Conservation (phyloP, 2,113 vertebrate genomes). For the Amazona guildingii region DNA sequence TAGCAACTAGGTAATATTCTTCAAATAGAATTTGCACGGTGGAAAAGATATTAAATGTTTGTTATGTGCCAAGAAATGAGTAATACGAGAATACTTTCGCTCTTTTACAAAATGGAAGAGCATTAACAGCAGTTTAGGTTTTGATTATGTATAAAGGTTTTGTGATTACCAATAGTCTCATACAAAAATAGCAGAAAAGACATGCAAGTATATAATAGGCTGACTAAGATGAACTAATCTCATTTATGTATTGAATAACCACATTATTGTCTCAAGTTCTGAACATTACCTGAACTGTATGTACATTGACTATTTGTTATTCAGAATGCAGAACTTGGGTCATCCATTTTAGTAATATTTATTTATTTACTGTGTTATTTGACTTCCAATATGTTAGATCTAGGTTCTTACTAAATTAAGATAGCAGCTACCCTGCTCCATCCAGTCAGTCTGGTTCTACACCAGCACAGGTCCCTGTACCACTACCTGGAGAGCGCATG, state of each 20-base stretch:
- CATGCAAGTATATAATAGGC: neutral
- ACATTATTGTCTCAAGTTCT: neutral
- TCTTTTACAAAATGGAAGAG: slow-evolving; percentile 22
- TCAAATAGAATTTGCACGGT: neutral
- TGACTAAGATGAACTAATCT: neutral
- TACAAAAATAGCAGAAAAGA: neutral
- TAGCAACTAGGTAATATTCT: neutral
- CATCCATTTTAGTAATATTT: neutral
- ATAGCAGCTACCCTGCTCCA: neutral
- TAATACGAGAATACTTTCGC: neutral
- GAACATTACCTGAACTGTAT: neutral
- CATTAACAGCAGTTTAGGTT: neutral
- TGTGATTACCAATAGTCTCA: neutral
- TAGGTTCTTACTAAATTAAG: neutral
- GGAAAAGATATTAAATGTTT: slow-evolving; percentile 19
- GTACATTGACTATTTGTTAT: neutral
- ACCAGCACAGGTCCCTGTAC: neutral
- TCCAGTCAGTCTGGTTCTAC: neutral
- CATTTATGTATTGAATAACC: neutral
- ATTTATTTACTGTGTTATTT: neutral
- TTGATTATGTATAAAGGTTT: neutral
- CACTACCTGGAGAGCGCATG: neutral
- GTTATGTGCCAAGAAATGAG: neutral
- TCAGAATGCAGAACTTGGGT: neutral
- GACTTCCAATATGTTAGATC: neutral